A percentile compares a stretch with the other conserved stretches of the same genome.
These are phyloP conservation scores for Lycophotia porphyrea DNA, from an alignment of 2,888 invertebrate genomes.

Conservation along the genomic window DNA sequence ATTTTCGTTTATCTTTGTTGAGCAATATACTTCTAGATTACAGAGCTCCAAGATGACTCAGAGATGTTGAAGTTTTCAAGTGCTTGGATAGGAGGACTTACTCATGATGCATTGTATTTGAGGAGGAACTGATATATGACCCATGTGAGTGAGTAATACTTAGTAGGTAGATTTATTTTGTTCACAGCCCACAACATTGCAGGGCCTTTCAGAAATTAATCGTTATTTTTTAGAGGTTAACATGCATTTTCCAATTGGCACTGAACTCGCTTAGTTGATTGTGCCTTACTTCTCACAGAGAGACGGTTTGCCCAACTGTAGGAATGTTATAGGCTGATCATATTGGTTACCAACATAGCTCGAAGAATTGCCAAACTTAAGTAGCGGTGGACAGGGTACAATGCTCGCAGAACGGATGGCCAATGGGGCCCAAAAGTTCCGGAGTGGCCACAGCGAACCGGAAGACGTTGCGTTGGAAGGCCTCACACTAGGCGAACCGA, in stretches of 20 bases:
- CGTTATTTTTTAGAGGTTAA: background rate
- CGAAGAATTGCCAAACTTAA: too few relatives aligned
- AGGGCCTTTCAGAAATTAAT: background rate
- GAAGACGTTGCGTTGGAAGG: too few relatives aligned
- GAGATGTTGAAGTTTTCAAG: conserved; percentile 23
- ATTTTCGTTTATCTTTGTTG: conserved; percentile 32
- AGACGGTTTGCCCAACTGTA: background rate
- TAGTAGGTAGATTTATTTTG: background rate
- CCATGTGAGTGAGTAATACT: conserved; percentile 8
- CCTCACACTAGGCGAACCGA: too few relatives aligned
- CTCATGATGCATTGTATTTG: conserved; percentile 1
- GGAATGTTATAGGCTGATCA: background rate
- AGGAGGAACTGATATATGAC: background rate
- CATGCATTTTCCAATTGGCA: background rate
- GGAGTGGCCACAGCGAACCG: too few relatives aligned
- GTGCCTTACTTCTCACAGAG: background rate
- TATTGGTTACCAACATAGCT: too few relatives aligned
- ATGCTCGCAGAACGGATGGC: too few relatives aligned
- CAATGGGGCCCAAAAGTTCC: too few relatives aligned
- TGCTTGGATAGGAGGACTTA: conserved; percentile 7
- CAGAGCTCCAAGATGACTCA: conserved; percentile 29
- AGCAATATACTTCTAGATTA: conserved; percentile 30
- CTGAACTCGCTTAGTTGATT: background rate
- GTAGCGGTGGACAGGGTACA: too few relatives aligned
- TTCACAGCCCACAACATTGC: background rate